Evolutionary conservation across 2,113 vertebrate genomes (phyloP).

Genomic region (Bubo scandiacus): DNA sequence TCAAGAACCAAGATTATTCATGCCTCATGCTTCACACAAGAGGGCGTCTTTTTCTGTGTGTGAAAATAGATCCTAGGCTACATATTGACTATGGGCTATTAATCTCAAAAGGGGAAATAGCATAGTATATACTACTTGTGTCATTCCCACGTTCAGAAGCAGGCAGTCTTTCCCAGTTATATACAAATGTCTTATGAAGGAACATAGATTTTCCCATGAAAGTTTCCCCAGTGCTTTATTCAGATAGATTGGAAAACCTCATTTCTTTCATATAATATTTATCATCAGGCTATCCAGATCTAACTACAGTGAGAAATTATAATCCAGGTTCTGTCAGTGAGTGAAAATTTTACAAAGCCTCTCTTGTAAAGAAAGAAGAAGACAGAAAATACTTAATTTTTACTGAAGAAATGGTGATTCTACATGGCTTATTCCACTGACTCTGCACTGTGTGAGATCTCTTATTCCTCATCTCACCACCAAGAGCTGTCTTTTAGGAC

Average conservation of each 20-base stretch:
- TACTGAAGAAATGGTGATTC: conserved; percentile 9
- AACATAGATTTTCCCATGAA: conserved; percentile 4
- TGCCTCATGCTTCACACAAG: neutral
- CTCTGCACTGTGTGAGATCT: conserved; percentile 16
- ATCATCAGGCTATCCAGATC: conserved; percentile 20
- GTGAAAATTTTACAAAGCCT: neutral
- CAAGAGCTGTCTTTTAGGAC: neutral
- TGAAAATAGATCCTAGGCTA: neutral
- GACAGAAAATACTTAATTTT: conserved; percentile 50
- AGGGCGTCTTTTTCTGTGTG: neutral
- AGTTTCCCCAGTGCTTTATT: conserved; percentile 47
- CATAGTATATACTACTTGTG: neutral
- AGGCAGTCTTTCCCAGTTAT: neutral
- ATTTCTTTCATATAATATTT: conserved; percentile 14
- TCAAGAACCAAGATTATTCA: neutral
- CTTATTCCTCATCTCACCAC: neutral
- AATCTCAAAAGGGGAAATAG: conserved; percentile 23
- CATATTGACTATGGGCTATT: conserved; percentile 1
- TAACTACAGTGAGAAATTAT: neutral
- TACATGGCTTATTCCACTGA: neutral
- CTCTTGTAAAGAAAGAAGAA: conserved; percentile 14
- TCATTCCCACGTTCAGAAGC: conserved; percentile 4
- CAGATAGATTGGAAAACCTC: neutral
- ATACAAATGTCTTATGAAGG: conserved; percentile 1
- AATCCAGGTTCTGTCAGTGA: neutral